A percentile compares a stretch with the other conserved stretches of the same genome.
Evolutionary conservation across 2,888 invertebrate genomes (phyloP).

Genomic region (Anodontia alba): DNA sequence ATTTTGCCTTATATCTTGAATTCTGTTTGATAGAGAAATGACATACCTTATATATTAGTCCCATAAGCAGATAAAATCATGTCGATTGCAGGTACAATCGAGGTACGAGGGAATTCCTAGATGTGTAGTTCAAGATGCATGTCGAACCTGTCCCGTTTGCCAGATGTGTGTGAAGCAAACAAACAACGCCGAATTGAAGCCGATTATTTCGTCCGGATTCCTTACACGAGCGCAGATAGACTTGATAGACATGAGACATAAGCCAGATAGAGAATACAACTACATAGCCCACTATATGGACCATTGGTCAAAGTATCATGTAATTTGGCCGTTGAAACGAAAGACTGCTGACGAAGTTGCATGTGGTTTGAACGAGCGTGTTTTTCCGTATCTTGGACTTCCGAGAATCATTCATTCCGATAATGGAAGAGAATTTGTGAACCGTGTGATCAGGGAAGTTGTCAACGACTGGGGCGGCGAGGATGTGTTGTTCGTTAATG

Average conservation of each 20-base stretch:
- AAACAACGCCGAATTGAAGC: conserved; percentile 35
- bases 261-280: conserved; percentile 41
- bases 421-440: conserved; percentile 52
- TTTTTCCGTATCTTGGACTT: conserved; percentile 40
- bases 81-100: not conserved
- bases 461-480: conserved; percentile 29
- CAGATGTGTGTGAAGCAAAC: conserved; percentile 10
- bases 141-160: conserved; percentile 5
- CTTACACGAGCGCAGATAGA: conserved; percentile 36
- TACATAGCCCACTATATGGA: conserved; percentile 50
- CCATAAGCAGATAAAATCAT: too few relatives aligned
- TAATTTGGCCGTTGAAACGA: conserved; percentile 38
- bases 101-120: conserved; percentile 21
- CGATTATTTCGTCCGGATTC: conserved; percentile 33
- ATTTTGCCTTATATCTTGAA: too few relatives aligned
- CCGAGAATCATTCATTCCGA: conserved; percentile 46
- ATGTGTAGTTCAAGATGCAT: conserved; percentile 1
- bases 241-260: conserved; percentile 51
- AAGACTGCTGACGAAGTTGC: conserved; percentile 51
- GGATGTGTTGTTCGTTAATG: conserved; percentile 26
- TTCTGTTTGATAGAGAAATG: too few relatives aligned
- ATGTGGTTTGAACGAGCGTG: conserved; percentile 39
- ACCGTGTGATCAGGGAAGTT: conserved; percentile 26
- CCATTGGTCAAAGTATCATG: conserved; percentile 50
- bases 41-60: too few relatives aligned